Conservation (phyloP, 2,888 invertebrate genomes). For the Trachelus stipa region DNA sequence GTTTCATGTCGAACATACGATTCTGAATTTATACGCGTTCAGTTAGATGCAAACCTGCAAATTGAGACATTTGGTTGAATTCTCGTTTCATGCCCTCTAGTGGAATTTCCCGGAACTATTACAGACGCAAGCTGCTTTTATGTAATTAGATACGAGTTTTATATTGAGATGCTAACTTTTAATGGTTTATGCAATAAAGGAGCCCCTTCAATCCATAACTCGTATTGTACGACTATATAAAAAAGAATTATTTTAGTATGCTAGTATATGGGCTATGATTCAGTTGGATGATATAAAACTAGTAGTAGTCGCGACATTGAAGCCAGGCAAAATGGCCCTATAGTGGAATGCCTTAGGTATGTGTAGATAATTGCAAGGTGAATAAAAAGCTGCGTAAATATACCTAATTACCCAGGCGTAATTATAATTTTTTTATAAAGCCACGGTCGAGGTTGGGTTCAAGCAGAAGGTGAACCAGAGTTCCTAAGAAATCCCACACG, state of each 20-base stretch:
- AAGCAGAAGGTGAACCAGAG: constrained; percentile 38
- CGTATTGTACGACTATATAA: not conserved
- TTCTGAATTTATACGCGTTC: no score
- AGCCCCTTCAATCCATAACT: no score
- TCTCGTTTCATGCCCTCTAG: no score
- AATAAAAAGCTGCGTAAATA: constrained; percentile 7
- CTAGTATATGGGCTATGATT: not conserved
- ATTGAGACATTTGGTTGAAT: no score
- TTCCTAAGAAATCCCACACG: constrained; percentile 45
- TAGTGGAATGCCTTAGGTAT: not conserved
- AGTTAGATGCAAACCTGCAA: no score
- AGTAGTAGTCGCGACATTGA: not conserved
- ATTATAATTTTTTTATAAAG: constrained; percentile 8
- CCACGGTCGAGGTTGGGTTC: constrained; percentile 6
- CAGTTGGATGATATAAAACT: not conserved
- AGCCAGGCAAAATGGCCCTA: not conserved
- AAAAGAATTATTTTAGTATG: not conserved
- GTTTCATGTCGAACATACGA: no score
- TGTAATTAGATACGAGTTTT: no score
- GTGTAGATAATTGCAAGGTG: not conserved
- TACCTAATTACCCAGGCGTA: constrained; percentile 6
- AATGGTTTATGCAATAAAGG: no score
- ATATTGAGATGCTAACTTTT: no score
- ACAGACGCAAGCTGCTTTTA: no score
- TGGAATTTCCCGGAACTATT: no score